Percentiles rank a stretch among this genome's conserved stretches.
These are phyloP conservation scores for Trichogramma evanescens DNA, from an alignment of 2,888 invertebrate genomes.

Conservation along the genomic window DNA sequence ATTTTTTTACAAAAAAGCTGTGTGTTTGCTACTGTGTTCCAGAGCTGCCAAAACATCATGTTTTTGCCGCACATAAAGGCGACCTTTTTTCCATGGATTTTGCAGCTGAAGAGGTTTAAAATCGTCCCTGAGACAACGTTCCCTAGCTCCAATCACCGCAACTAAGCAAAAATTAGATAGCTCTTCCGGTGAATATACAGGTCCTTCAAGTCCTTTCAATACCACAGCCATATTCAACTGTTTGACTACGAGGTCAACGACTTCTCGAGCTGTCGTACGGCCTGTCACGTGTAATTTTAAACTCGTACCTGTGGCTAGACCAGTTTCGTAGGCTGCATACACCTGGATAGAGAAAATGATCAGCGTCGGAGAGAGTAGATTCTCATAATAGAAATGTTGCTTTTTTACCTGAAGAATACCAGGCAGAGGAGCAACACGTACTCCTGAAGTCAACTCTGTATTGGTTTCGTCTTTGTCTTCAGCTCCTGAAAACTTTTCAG, in stretches of 20 bases:
- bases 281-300: conserved; percentile 89
- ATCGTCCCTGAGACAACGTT: conserved; percentile 88
- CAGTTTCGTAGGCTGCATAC: conserved; percentile 93
- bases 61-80: conserved; percentile 85
- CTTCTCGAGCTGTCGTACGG: conserved; percentile 87
- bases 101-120: conserved; percentile 88
- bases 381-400: neutral
- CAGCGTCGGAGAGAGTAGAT: conserved; percentile 14
- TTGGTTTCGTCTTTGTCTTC: conserved; percentile 38
- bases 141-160: conserved; percentile 90
- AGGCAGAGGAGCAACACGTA: conserved; percentile 40
- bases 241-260: conserved; percentile 90
- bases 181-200: conserved; percentile 77
- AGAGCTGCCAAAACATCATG: conserved; percentile 82
- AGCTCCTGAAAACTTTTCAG: conserved; percentile 25
- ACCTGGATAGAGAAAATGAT: conserved; percentile 59
- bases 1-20: conserved; percentile 50
- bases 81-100: conserved; percentile 92
- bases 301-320: conserved; percentile 85
- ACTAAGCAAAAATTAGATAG: conserved; percentile 87
- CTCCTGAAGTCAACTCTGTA: conserved; percentile 28
- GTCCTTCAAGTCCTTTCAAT: conserved; percentile 77
- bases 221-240: conserved; percentile 91
- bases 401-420: conserved; percentile 59
- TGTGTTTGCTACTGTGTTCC: conserved; percentile 79